These are phyloP conservation scores for Orchesella cincta DNA, from an alignment of 1,140 invertebrate species.

Conservation along the genomic window DNA sequence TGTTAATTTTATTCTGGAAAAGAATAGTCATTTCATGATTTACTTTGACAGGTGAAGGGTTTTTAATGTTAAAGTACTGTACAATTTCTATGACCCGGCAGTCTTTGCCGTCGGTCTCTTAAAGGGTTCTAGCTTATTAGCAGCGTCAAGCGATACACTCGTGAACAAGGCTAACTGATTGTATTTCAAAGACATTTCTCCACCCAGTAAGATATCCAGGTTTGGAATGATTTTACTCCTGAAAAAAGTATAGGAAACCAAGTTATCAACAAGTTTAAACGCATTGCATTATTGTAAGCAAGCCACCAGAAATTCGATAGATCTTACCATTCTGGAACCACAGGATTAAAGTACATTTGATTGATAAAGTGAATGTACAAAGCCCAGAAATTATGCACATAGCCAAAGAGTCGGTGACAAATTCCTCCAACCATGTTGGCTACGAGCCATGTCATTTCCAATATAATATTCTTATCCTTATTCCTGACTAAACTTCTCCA, in stretches of 20 bases:
- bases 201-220: not conserved
- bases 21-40: too few relatives aligned
- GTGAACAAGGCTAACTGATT: not conserved
- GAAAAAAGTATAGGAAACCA: not conserved
- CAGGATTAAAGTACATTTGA: not conserved
- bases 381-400: not conserved
- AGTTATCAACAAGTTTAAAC: not conserved
- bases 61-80: too few relatives aligned
- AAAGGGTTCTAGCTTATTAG: not conserved
- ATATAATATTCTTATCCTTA: not conserved
- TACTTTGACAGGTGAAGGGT: too few relatives aligned
- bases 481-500: not conserved
- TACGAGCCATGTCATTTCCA: slow-evolving; percentile 9
- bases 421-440: not conserved
- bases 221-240: not conserved
- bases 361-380: not conserved
- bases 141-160: not conserved
- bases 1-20: too few relatives aligned
- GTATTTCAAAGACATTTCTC: not conserved
- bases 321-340: not conserved
- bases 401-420: not conserved
- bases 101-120: not conserved
- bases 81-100: too few relatives aligned
- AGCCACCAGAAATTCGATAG: not conserved
- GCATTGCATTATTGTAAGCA: not conserved